Percentiles rank a stretch among this genome's conserved stretches.
These are phyloP conservation scores for Campoletis sonorensis DNA, from an alignment of 1,140 invertebrate genomes.

Conservation along the genomic window DNA sequence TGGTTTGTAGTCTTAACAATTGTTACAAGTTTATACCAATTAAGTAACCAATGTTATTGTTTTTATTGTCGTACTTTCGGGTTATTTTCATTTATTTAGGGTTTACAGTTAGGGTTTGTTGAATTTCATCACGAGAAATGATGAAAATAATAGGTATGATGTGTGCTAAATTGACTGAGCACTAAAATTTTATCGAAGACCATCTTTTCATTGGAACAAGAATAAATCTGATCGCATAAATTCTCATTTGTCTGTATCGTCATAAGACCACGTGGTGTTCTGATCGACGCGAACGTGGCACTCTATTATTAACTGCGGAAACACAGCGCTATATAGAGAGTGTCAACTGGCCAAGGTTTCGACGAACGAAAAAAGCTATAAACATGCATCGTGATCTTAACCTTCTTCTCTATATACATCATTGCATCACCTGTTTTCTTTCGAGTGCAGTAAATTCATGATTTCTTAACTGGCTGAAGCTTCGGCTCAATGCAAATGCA, in stretches of 20 bases:
- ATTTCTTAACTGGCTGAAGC: background rate
- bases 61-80: too few species aligned
- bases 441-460: background rate
- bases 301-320: conserved; percentile 41
- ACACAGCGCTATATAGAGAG: background rate
- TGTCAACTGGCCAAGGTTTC: conserved; percentile 38
- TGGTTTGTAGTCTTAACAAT: too few species aligned
- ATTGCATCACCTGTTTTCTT: conserved; percentile 25
- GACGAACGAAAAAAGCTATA: background rate
- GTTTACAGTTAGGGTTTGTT: too few species aligned
- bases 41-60: too few species aligned
- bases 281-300: conserved; percentile 26
- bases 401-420: conserved; percentile 7
- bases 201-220: background rate
- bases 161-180: background rate
- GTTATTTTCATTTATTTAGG: too few species aligned
- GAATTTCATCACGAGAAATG: too few species aligned
- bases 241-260: background rate
- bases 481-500: background rate
- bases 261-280: conserved; percentile 27
- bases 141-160: too few species aligned
- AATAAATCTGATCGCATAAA: background rate
- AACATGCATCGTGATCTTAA: conserved; percentile 20
- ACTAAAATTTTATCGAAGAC: background rate
- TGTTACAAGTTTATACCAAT: too few species aligned